Evolutionary conservation across 2,113 vertebrate species (phyloP), one percentile per base, ranked within the genome.

Genomic region (Burhinus bistriatus): DNA sequence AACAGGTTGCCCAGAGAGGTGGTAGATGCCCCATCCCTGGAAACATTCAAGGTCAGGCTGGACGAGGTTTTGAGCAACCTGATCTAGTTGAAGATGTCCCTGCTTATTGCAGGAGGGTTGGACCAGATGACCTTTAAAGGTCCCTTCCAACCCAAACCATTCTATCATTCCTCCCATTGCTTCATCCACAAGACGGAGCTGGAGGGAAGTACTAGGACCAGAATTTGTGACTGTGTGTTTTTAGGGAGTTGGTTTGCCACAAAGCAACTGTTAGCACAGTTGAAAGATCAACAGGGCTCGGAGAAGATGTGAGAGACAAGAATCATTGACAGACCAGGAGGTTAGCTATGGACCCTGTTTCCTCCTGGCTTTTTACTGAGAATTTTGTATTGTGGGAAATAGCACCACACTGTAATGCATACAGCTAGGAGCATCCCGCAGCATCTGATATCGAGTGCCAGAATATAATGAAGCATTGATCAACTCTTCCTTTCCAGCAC

Each of bases 401-500:
- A 65, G n/a, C 27, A 25, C 26, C 54, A 29, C 15, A 18, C 5
- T 42, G 26, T 45, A 49, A 86, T 20, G 12, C 0, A 0, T 19
- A 5, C 21, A 25, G 27, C 52, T 27, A 59, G 44, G 27, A 83
- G 25, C 47, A 20, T 79, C 59, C 59, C 75, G 76, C 51, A 83
- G 65, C 44, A 78, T 55, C 83, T 0, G 0, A 2, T 64, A 59
- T 64, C 0, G 7, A 71, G 57, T 52, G 34, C 30, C 65, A 81
- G 68, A 47, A 16, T 75, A 47, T 84, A 90, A 89, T 22, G 55
- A 83, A 75, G 40, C 65, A 91, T 65, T 65, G 72, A 87, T 84
- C 69, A 82, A 47, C 36, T 90, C 44, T 58, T 42, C 45, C 45
- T 83, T 9, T 69, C 55, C 52, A 93, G 72, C n/a, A 79, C 49